Evolutionary conservation across 2,113 vertebrate genomes (phyloP).

Genomic region (Ciconia stormi): DNA sequence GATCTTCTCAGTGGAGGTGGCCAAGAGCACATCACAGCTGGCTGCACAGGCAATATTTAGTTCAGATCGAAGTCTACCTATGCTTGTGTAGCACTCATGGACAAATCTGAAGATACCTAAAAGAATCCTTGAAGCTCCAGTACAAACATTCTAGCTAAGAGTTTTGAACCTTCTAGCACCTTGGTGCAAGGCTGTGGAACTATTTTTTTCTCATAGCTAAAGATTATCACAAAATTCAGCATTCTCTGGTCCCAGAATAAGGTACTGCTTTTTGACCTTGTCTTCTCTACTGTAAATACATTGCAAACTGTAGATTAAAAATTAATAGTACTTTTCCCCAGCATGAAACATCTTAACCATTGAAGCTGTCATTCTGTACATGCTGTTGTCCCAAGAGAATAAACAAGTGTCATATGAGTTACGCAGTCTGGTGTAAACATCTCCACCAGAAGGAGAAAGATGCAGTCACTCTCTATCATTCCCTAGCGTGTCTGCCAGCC

Average conservation of each 20-base stretch:
- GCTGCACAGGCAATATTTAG: background rate
- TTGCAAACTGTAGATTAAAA: background rate
- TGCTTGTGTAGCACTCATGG: background rate
- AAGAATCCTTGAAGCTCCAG: background rate
- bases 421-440: background rate
- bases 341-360: background rate
- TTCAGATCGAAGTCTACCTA: background rate
- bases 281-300: background rate
- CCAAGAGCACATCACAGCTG: background rate
- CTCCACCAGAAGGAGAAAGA: background rate
- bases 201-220: background rate
- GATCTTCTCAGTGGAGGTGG: background rate
- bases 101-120: background rate
- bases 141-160: background rate
- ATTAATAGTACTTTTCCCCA: background rate
- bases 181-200: background rate
- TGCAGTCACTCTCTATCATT: background rate
- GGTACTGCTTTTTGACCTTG: background rate
- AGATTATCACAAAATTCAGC: background rate
- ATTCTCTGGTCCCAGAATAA: background rate
- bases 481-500: fast-evolving
- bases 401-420: background rate
- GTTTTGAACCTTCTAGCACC: background rate
- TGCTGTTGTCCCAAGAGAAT: background rate
- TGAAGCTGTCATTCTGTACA: background rate